These are phyloP conservation scores for Premnoplex brunnescens DNA, from an alignment of 2,797 vertebrate genomes.

Conservation along the genomic window DNA sequence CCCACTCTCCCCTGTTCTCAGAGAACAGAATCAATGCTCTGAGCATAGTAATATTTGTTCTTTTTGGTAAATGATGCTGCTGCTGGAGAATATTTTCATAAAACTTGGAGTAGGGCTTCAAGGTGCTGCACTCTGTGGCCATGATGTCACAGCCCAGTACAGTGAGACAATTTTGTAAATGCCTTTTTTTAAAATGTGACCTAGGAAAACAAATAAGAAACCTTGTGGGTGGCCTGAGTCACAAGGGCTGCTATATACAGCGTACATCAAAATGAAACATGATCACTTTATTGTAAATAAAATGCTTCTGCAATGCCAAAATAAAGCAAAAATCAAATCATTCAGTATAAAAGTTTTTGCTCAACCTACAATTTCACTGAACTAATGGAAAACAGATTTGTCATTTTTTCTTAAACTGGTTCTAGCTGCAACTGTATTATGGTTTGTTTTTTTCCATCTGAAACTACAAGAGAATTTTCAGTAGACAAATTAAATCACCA, in stretches of 20 bases:
- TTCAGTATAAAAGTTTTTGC: background rate
- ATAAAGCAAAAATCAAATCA: background rate
- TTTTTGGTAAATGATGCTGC: slow-evolving; percentile 65
- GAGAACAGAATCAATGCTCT: background rate
- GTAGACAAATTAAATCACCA: background rate
- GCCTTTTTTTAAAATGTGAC: slow-evolving; percentile 68
- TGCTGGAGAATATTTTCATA: slow-evolving; percentile 80
- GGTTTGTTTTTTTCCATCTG: background rate
- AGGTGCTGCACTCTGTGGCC: slow-evolving; percentile 76
- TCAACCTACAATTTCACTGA: background rate
- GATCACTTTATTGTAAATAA: background rate
- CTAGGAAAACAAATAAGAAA: slow-evolving; percentile 49
- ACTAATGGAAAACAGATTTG: background rate
- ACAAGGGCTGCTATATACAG: background rate
- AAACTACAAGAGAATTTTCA: background rate
- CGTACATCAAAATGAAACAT: background rate
- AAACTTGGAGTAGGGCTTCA: slow-evolving; percentile 79
- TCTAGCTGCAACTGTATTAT: background rate
- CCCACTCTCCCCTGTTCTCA: background rate
- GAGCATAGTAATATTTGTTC: slow-evolving; percentile 68
- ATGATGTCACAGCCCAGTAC: slow-evolving; percentile 74
- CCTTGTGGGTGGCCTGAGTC: background rate
- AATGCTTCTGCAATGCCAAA: background rate
- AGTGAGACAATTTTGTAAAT: slow-evolving; percentile 75
- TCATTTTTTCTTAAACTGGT: background rate